These are phyloP conservation scores for Dryococelus australis DNA, from an alignment of 2,888 invertebrate species.

Conservation along the genomic window DNA sequence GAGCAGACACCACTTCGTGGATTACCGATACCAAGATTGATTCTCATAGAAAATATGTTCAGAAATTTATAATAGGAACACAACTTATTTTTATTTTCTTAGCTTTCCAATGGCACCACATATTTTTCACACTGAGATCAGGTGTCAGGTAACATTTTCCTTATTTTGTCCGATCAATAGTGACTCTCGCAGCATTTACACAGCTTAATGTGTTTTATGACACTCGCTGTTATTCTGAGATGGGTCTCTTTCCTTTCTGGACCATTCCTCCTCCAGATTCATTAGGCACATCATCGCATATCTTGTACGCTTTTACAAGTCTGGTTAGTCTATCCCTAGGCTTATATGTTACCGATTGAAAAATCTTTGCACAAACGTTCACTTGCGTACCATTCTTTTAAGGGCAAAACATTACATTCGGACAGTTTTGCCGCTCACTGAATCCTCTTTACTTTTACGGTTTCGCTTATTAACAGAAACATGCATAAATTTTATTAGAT, in stretches of 20 bases:
- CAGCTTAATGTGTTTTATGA: background rate
- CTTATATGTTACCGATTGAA: background rate
- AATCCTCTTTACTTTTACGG: background rate
- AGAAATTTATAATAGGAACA: background rate
- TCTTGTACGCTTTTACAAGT: background rate
- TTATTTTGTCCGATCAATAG: too few species aligned
- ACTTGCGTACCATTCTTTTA: background rate
- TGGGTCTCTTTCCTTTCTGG: background rate
- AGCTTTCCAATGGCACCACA: background rate
- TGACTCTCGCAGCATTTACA: background rate
- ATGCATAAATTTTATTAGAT: background rate
- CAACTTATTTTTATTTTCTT: background rate
- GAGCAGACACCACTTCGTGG: background rate
- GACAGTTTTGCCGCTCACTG: background rate
- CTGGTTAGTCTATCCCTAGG: background rate
- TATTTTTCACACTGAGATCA: background rate
- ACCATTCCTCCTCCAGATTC: background rate
- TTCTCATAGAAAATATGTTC: background rate
- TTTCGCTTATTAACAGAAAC: background rate
- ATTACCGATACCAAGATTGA: background rate
- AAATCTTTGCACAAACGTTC: background rate
- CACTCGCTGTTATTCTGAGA: background rate
- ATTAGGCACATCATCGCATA: background rate
- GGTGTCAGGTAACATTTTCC: background rate
- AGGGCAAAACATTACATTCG: background rate